Evolutionary conservation across 2,113 vertebrate genomes (phyloP), one percentile per base, ranked within the genome.

Genomic region (Leptobrachium leishanense): DNA sequence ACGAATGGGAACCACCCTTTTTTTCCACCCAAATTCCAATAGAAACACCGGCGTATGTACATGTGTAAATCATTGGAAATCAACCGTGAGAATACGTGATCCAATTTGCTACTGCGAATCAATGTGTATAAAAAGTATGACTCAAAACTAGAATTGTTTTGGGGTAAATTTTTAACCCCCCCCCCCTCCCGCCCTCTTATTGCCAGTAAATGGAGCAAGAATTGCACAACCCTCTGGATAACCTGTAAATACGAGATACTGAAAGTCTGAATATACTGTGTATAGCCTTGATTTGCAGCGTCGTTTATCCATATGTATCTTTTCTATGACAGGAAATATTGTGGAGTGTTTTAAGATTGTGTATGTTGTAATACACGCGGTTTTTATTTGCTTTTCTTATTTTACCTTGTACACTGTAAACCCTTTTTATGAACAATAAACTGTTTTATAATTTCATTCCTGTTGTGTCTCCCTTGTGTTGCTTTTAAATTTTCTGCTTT

Each of bases 361-460:
- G 91, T 92, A 90, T 93, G 92, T 93, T 92, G 89, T 92, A 92
- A 90, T 91, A 91, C 53, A 84, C 91, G 87, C 44, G 11, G 15
- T 40, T 63, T 88, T 84, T 85, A 40, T 43, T 87, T 84, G 78
- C 63, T 74, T 76, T 86, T 87, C 83, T 88, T 12, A 2, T 84
- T 83, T 76, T 55, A 39, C 57, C 15, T 44, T 74, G 88, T 84
- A 50, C 81, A 53, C 80, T 84, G 63, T 76, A 85, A 83, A 8
- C 3, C 72, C 65, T 44, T 80, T 74, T 89, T 89, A 82, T 83
- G 84, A 90, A 54, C 50, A 59, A 91, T 91, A 91, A 90, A 91
- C 86, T 64, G 68, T 82, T 12, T 77, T 46, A 80, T 59, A 72
- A 79, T 62, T 66, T 13, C 6, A 43, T 2, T 46, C 1, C 1